Evolutionary conservation across 2,888 invertebrate genomes (phyloP), one percentile per base, ranked within the genome.

Genomic region (Hirtodrosophila cameraria): DNA sequence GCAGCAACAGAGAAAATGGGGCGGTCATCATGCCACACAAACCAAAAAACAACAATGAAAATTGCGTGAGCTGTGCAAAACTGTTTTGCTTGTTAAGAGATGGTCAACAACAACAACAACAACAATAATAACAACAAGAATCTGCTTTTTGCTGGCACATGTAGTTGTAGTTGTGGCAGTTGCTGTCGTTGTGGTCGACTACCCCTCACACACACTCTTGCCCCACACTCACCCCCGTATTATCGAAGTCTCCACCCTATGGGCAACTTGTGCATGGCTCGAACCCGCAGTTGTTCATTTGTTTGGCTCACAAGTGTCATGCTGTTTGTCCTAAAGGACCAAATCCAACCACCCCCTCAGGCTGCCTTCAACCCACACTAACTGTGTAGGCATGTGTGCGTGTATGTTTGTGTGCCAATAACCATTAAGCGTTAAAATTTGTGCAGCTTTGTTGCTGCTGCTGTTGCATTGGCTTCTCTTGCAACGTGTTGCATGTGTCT

Each of bases 351-450:
- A 27, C n/a, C 4, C 28, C 15, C 11, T 23, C 5, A 5, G 2
- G 2, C 25, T 18, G 6, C 23, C 31, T 39, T 8, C 6, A 15
- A 1, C 1, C 8, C 7, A 3, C 23, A 4, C 46, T n/a, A 33
- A n/a, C 9, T 60, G 43, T 52, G 59, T 61, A 41, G 54, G 57
- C 15, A 15, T 15, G 15, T 9, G 2, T 20, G 28, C 13, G 30
- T 46, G 20, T 53, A 35, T 55, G 57, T 69, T 46, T 66, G 65
- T 79, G 63, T 67, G 67, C 77, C 82, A 86, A 82, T 82, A 77
- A 68, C 81, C 84, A 86, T 83, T 77, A 84, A 75, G 63, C 75
- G 84, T 75, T 86, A 68, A 84, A 84, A 75, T 68, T 80, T 75
- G 69, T 65, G 64, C 64, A 70, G 68, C 55, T 48, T 30, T 58